Percentiles rank a stretch among this genome's conserved stretches.
Conservation (phyloP, 2,888 invertebrate genomes). For the Athetis lepigone region DNA sequence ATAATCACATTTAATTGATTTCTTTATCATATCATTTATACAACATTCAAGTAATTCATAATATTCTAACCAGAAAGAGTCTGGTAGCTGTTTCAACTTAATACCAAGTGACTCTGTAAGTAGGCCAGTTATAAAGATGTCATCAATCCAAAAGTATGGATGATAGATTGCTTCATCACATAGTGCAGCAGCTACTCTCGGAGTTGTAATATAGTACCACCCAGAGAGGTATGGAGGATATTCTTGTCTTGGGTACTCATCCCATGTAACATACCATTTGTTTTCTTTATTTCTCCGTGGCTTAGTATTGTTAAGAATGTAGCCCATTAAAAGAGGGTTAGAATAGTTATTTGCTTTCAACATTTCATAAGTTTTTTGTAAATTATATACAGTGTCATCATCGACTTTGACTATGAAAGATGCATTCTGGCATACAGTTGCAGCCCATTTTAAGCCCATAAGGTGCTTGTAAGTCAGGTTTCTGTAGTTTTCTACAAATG, state of each 20-base stretch:
- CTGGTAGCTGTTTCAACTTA: constrained; percentile 89
- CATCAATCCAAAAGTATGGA: constrained; percentile 98
- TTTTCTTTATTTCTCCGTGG: constrained; percentile 92
- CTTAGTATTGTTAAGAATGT: constrained; percentile 91
- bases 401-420: constrained; percentile 77
- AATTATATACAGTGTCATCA: constrained; percentile 91
- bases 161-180: constrained; percentile 88
- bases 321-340: constrained; percentile 90
- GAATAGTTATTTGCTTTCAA: constrained; percentile 64
- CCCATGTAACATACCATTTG: constrained; percentile 94
- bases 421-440: constrained; percentile 90
- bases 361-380: constrained; percentile 86
- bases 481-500: constrained; percentile 94
- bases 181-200: constrained; percentile 91
- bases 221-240: constrained; percentile 96
- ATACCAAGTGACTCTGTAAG: constrained; percentile 91
- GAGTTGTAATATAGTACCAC: constrained; percentile 95
- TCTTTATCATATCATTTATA: constrained; percentile 90
- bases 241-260: constrained; percentile 91
- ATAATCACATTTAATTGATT: constrained; percentile 92
- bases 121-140: constrained; percentile 96
- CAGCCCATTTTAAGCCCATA: constrained; percentile 95
- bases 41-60: constrained; percentile 94
- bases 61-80: constrained; percentile 92
- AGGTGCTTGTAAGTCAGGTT: constrained; percentile 96